Evolutionary conservation across 2,113 vertebrate species (phyloP).

Genomic region (Bettongia penicillata): DNA sequence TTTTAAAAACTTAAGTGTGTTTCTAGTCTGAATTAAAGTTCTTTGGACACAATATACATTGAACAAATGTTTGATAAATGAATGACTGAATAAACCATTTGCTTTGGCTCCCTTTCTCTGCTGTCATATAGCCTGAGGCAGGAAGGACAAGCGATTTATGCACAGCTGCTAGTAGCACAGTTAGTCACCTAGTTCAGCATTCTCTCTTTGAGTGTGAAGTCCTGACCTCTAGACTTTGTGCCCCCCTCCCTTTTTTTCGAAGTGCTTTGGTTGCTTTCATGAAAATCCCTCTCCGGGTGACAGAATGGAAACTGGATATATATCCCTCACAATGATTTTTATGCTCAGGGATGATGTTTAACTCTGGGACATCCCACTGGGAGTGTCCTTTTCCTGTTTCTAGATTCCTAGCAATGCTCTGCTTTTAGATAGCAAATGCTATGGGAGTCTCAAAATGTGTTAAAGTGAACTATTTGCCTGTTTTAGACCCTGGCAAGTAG

Average conservation of each 20-base stretch:
- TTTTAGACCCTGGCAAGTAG: slow-evolving; percentile 50
- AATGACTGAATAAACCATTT: neutral
- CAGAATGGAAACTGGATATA: slow-evolving; percentile 55
- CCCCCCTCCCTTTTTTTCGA: slow-evolving; percentile 18
- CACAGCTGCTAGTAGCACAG: neutral
- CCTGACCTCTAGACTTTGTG: slow-evolving; percentile 14
- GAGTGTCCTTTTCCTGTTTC: slow-evolving; percentile 56
- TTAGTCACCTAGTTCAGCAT: neutral
- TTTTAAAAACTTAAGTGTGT: neutral
- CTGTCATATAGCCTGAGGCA: slow-evolving; percentile 16
- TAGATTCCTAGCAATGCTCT: neutral
- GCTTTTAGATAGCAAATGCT: slow-evolving; percentile 41
- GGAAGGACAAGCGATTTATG: slow-evolving; percentile 31
- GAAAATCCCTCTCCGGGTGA: slow-evolving; percentile 45
- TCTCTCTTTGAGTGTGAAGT: neutral
- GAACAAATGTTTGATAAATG: neutral
- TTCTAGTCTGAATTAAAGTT: neutral
- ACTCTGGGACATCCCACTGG: slow-evolving; percentile 46
- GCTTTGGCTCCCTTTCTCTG: slow-evolving; percentile 7
- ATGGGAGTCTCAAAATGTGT: slow-evolving; percentile 11
- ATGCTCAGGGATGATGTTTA: slow-evolving; percentile 21
- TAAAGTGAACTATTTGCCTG: slow-evolving; percentile 45
- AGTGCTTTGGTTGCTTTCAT: slow-evolving; percentile 55
- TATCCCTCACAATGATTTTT: neutral
- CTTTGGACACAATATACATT: neutral